phyloP scores from a whole-genome alignment of 2,888 invertebrate species.

The Orthosia cruda region DNA sequence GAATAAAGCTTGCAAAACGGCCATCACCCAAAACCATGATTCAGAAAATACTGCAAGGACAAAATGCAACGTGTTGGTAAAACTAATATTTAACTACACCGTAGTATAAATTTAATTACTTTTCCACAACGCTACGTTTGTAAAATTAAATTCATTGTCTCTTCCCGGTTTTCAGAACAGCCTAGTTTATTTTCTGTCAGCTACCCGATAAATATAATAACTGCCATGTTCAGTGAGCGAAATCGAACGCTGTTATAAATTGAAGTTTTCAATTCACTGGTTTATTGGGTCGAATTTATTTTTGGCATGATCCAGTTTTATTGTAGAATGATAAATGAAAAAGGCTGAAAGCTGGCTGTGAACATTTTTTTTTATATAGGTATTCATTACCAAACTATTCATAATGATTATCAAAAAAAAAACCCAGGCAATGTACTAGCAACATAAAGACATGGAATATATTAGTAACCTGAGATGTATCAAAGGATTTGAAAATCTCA shows the following conservation, averaged over 20 bases:
- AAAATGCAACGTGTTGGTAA: neutral
- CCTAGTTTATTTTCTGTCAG: neutral
- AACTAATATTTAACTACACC: neutral
- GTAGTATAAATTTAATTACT: neutral
- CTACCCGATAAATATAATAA: neutral
- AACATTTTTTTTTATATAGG: too few relatives aligned
- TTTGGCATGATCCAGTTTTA: conserved; percentile 8
- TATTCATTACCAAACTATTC: too few relatives aligned
- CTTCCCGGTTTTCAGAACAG: neutral
- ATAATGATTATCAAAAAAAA: too few relatives aligned
- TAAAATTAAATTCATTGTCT: neutral
- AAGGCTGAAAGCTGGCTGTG: neutral
- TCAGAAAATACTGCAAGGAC: neutral
- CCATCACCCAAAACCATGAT: neutral
- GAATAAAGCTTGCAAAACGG: neutral
- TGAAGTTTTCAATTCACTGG: neutral
- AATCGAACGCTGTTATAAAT: neutral
- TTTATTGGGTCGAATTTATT: conserved; percentile 1
- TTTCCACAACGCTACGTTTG: neutral
- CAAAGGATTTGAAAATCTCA: too few relatives aligned
- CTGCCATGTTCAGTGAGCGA: neutral
- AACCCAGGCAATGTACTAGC: too few relatives aligned
- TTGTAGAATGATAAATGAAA: neutral
- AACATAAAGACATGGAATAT: too few relatives aligned
- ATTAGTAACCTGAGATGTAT: too few relatives aligned